Percentiles rank a stretch among this genome's conserved stretches.
These are phyloP conservation scores for Pampusana beccarii DNA, from an alignment of 2,113 vertebrate species.

Conservation along the genomic window DNA sequence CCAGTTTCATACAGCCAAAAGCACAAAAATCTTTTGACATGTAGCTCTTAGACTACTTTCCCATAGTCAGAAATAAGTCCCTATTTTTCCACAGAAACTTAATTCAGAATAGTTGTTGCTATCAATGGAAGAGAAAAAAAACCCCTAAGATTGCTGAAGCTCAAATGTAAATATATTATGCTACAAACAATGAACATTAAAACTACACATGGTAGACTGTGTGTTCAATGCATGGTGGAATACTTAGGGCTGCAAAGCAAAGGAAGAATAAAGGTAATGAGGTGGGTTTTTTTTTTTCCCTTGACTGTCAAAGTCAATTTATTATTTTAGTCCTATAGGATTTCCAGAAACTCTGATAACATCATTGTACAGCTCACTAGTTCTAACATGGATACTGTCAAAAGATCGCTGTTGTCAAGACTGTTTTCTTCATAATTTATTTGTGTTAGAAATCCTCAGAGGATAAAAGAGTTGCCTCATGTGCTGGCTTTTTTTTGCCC, in stretches of 20 bases:
- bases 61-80: background rate
- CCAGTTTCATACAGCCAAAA: background rate
- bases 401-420: constrained; percentile 45
- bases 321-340: constrained; percentile 68
- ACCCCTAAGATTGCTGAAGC: constrained; percentile 24
- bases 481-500: constrained; percentile 16
- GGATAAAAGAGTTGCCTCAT: background rate
- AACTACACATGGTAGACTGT: background rate
- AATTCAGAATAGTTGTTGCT: background rate
- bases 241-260: constrained; percentile 37
- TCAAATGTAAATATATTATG: background rate
- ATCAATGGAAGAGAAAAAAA: background rate
- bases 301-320: constrained; percentile 76
- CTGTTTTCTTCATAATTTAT: constrained; percentile 51
- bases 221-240: constrained; percentile 44
- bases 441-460: constrained; percentile 55
- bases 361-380: constrained; percentile 63
- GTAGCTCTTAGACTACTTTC: background rate
- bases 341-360: constrained; percentile 76
- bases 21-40: background rate
- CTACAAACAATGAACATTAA: constrained; percentile 51
- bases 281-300: background rate
- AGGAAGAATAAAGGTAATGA: constrained; percentile 65
- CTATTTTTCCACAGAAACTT: background rate
- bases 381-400: constrained; percentile 70